Conservation (phyloP, 2,888 invertebrate species). For the Apomyelois bistriatella region DNA sequence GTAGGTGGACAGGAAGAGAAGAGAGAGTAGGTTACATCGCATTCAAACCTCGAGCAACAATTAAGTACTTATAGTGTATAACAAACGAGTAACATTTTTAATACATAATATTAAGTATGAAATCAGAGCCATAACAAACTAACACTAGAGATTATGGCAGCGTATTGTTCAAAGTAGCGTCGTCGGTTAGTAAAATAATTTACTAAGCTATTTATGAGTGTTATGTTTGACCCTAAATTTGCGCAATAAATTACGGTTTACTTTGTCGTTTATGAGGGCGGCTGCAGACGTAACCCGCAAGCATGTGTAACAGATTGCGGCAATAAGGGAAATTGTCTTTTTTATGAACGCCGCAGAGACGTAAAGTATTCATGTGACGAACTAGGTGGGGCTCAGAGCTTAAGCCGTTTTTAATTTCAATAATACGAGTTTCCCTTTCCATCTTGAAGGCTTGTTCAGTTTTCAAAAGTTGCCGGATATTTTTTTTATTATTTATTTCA, state of each 20-base stretch:
- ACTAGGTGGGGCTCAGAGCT: constrained; percentile 36
- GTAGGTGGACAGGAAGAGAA: too few species aligned
- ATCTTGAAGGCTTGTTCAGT: too few species aligned
- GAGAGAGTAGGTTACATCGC: too few species aligned
- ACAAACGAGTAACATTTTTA: too few species aligned
- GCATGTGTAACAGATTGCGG: constrained; percentile 78
- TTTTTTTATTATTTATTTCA: too few species aligned
- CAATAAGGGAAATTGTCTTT: constrained; percentile 80
- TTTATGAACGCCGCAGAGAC: constrained; percentile 73
- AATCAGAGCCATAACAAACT: neutral
- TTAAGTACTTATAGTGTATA: too few species aligned
- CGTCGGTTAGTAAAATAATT: constrained; percentile 43
- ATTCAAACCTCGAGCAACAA: too few species aligned
- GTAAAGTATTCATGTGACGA: constrained; percentile 64
- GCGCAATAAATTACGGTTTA: constrained; percentile 76
- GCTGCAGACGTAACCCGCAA: constrained; percentile 70
- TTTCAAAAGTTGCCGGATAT: neutral
- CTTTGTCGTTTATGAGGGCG: constrained; percentile 78
- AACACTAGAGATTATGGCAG: neutral
- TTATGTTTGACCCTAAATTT: constrained; percentile 75
- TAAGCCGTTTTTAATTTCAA: constrained; percentile 35
- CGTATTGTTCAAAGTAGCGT: constrained; percentile 6
- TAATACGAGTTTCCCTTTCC: neutral
- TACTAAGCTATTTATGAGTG: constrained; percentile 67
- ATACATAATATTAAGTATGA: too few species aligned